Evolutionary conservation across 2,888 invertebrate genomes (phyloP).

Genomic region (Bruchidius siliquastri): DNA sequence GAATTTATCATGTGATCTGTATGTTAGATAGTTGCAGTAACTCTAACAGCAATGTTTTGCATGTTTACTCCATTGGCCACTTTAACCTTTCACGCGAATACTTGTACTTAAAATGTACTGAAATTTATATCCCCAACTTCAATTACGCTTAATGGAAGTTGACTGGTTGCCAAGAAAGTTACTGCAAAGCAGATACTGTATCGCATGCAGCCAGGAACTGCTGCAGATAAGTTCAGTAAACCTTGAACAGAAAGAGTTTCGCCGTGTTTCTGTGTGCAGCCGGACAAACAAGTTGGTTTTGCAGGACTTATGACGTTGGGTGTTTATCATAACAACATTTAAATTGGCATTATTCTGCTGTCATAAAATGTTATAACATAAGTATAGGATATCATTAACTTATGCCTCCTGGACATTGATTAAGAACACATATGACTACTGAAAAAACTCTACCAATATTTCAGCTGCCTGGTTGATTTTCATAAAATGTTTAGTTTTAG

Average conservation of each 20-base stretch:
- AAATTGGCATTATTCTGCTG: too few relatives aligned
- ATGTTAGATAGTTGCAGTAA: not conserved
- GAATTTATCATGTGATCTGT: not conserved
- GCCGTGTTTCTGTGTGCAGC: not conserved
- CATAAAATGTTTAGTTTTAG: too few relatives aligned
- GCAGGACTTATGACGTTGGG: too few relatives aligned
- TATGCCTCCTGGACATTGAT: too few relatives aligned
- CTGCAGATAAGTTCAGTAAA: not conserved
- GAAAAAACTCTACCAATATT: too few relatives aligned
- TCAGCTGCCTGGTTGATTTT: too few relatives aligned
- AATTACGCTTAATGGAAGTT: not conserved
- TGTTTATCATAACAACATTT: too few relatives aligned
- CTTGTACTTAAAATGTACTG: not conserved
- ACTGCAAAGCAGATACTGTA: not conserved
- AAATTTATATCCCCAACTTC: not conserved
- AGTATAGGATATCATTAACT: too few relatives aligned
- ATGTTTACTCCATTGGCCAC: not conserved
- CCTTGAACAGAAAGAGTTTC: not conserved
- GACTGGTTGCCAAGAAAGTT: not conserved
- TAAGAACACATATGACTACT: too few relatives aligned
- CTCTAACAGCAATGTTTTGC: not conserved
- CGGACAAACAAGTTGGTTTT: too few relatives aligned
- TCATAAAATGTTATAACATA: too few relatives aligned
- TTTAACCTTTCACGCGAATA: not conserved
- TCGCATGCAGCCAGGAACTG: not conserved